Evolutionary conservation across 2,888 invertebrate genomes (phyloP).

Genomic region (Pollenia labialis): DNA sequence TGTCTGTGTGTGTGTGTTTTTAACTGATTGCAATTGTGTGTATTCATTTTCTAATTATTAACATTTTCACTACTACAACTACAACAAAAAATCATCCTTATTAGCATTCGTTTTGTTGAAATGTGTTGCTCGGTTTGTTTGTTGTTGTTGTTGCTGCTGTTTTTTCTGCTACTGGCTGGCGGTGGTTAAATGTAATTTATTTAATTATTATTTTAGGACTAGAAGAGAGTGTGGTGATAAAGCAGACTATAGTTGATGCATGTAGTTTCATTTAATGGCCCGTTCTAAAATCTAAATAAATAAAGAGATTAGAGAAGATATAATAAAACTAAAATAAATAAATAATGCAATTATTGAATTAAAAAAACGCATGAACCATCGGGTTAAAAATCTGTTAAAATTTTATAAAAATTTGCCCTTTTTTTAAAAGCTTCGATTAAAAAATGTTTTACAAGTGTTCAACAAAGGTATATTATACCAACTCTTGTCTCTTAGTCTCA

Average conservation of each 20-base stretch:
- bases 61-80: conserved; percentile 15
- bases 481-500: too few relatives aligned
- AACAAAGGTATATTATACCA: too few relatives aligned
- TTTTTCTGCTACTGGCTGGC: conserved; percentile 61
- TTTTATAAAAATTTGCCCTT: neutral
- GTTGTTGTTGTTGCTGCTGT: neutral
- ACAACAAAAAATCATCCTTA: neutral
- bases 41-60: conserved; percentile 12
- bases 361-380: neutral
- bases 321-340: neutral
- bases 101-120: conserved; percentile 10
- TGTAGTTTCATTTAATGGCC: conserved; percentile 75
- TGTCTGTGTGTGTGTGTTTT: neutral
- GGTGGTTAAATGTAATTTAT: conserved; percentile 71
- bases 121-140: conserved; percentile 45
- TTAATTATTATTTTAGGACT: conserved; percentile 59
- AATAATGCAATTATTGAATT: neutral
- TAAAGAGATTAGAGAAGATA: conserved; percentile 3
- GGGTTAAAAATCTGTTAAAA: neutral
- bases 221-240: conserved; percentile 47
- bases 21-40: conserved; percentile 1
- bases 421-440: too few relatives aligned
- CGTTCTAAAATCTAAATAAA: conserved; percentile 74
- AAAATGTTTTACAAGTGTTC: too few relatives aligned
- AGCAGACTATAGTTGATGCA: conserved; percentile 62